Evolutionary conservation across 2,888 invertebrate genomes (phyloP).

Genomic region (Andrena bucephala): DNA sequence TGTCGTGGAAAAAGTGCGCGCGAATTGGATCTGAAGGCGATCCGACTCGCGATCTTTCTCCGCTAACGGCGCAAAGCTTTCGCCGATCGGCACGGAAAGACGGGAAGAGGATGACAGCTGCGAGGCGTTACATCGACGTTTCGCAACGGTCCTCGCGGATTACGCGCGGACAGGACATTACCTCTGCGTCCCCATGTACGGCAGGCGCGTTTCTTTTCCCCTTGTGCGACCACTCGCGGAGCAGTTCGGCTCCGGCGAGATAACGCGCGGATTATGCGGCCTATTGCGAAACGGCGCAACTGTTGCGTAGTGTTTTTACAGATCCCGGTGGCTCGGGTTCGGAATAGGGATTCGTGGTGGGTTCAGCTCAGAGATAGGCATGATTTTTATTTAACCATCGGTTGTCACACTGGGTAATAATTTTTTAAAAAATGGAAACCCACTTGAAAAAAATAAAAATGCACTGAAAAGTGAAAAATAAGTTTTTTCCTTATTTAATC

Average conservation of each 20-base stretch:
- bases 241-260: background rate
- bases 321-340: no score
- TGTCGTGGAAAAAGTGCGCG: background rate
- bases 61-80: background rate
- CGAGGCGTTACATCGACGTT: background rate
- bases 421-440: no score
- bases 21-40: background rate
- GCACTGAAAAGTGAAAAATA: no score
- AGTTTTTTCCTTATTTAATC: no score
- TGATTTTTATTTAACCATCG: no score
- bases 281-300: constrained; percentile 7
- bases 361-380: no score
- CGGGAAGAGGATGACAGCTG: background rate
- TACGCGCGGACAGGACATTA: background rate
- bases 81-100: constrained; percentile 3
- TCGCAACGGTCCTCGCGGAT: constrained; percentile 12
- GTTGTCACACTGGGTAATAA: no score
- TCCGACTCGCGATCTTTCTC: background rate
- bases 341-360: no score
- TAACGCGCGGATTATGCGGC: constrained; percentile 6
- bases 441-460: no score
- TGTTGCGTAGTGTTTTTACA: no score
- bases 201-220: constrained; percentile 13
- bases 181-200: constrained; percentile 19
- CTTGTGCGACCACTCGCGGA: background rate